Evolutionary conservation across 2,888 invertebrate genomes (phyloP).

Genomic region (Drosophila demipolita): DNA sequence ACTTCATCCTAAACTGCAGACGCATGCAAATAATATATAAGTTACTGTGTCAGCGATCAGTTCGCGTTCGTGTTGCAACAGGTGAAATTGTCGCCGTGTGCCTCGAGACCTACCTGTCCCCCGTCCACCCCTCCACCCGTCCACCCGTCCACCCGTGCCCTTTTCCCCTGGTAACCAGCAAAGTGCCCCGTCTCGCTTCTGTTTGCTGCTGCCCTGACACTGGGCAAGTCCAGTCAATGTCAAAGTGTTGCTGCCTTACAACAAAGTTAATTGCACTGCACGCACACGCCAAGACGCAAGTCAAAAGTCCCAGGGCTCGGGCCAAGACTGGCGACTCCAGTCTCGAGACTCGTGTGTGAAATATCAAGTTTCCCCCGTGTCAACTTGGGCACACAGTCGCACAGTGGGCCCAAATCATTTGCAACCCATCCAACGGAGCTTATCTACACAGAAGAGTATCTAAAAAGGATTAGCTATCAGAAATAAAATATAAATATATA

Average conservation of each 20-base stretch:
- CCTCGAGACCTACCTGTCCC: conserved; percentile 43
- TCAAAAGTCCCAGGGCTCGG: conserved; percentile 17
- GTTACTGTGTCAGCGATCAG: conserved; percentile 82
- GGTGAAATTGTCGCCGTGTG: conserved; percentile 83
- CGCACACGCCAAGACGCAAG: conserved; percentile 71
- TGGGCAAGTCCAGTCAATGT: conserved; percentile 65
- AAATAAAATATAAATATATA: neutral
- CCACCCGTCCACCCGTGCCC: neutral
- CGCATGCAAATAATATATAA: conserved; percentile 83
- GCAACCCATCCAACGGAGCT: neutral
- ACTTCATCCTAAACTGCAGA: conserved; percentile 5
- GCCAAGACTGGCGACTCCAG: conserved; percentile 44
- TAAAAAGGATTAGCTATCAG: neutral
- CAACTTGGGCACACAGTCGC: conserved; percentile 55
- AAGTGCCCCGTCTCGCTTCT: neutral
- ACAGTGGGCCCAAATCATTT: neutral
- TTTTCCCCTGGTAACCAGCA: neutral
- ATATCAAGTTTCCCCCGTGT: conserved; percentile 78
- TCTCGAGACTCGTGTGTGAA: conserved; percentile 70
- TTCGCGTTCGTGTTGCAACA: conserved; percentile 61
- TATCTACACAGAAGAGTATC: neutral
- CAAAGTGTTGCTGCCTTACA: conserved; percentile 77
- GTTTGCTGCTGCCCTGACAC: conserved; percentile 3
- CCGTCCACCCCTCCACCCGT: neutral
- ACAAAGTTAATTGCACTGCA: conserved; percentile 79